Evolutionary conservation across 2,797 vertebrate genomes (phyloP).

Genomic region (Phyllotis vaccarum): DNA sequence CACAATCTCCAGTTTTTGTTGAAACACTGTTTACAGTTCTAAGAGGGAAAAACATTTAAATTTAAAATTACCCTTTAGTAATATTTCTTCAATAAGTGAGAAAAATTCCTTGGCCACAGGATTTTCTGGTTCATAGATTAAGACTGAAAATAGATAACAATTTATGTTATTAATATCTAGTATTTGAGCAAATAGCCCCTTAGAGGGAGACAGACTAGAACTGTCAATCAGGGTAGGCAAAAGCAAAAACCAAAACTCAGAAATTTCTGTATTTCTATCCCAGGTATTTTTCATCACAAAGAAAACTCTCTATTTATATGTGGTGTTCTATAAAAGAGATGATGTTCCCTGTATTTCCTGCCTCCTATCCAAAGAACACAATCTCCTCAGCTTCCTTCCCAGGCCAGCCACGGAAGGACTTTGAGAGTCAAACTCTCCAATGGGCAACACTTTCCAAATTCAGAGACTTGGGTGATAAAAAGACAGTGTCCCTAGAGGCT

Average conservation of each 20-base stretch:
- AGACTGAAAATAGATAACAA: constrained; percentile 87
- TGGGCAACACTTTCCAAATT: neutral
- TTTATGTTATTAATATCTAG: constrained; percentile 51
- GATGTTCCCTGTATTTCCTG: constrained; percentile 27
- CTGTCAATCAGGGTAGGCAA: constrained; percentile 56
- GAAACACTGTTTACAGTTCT: constrained; percentile 55
- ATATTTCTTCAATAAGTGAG: constrained; percentile 90
- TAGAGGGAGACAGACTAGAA: constrained; percentile 5
- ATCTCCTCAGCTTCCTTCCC: neutral
- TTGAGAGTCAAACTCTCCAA: constrained; percentile 25
- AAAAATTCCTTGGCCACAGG: constrained; percentile 90
- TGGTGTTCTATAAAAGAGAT: constrained; percentile 21
- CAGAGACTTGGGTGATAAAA: neutral
- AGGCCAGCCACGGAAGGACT: neutral
- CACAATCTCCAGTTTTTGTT: constrained; percentile 11
- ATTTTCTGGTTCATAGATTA: constrained; percentile 92
- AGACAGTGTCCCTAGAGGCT: neutral
- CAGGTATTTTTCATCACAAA: neutral
- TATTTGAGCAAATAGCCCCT: constrained; percentile 64
- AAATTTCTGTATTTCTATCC: neutral
- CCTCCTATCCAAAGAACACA: constrained; percentile 6
- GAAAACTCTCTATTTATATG: neutral
- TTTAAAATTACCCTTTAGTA: constrained; percentile 87
- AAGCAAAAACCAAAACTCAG: neutral
- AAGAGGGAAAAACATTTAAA: neutral